Percentiles rank a stretch among this genome's conserved stretches.
Conservation (phyloP, 2,113 vertebrate genomes). For the Pogona vitticeps region DNA sequence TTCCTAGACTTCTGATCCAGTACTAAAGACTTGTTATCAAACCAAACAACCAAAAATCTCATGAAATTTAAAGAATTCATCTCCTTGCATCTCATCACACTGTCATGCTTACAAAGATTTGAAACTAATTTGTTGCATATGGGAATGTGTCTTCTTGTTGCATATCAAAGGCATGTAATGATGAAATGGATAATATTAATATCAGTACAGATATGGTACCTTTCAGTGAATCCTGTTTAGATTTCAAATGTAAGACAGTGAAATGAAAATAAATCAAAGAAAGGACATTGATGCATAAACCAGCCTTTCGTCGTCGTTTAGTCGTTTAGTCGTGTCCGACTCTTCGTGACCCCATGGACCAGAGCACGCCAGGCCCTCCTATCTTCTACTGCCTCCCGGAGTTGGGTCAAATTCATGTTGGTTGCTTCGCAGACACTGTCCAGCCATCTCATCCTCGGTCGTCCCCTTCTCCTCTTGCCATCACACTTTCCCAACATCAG, state of each 20-base stretch:
- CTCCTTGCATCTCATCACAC: conserved; percentile 1
- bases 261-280: not conserved
- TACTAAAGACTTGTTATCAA: conserved; percentile 11
- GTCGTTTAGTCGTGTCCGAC: too few relatives aligned
- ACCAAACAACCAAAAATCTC: fast-evolving
- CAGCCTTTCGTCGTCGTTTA: not conserved
- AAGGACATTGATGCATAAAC: not conserved
- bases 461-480: too few relatives aligned
- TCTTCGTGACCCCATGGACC: too few relatives aligned
- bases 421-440: too few relatives aligned
- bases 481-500: too few relatives aligned
- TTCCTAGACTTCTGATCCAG: not conserved
- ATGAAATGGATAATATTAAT: not conserved
- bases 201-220: not conserved
- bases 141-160: not conserved
- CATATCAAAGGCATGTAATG: not conserved
- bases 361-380: too few relatives aligned
- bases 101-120: conserved; percentile 2
- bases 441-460: too few relatives aligned
- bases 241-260: not conserved
- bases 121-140: not conserved
- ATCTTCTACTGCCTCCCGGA: too few relatives aligned
- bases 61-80: not conserved
- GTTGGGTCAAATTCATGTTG: too few relatives aligned
- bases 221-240: not conserved